phyloP scores from a whole-genome alignment of 1,140 invertebrate genomes.

The Papilio polyxenes region DNA sequence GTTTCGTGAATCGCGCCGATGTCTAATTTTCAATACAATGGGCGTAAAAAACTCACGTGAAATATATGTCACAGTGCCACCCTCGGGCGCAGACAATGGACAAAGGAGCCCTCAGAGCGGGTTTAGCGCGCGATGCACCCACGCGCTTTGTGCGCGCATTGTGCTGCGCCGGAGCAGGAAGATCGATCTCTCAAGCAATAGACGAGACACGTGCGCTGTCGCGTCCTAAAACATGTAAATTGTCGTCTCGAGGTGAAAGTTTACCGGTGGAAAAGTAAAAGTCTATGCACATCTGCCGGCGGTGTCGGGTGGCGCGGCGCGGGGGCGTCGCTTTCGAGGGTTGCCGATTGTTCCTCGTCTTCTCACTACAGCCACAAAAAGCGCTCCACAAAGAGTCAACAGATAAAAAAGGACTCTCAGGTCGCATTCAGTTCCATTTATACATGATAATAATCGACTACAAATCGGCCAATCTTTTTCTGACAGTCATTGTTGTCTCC shows the following conservation, averaged over 20 bases:
- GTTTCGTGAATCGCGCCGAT: constrained; percentile 72
- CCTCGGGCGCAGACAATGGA: constrained; percentile 76
- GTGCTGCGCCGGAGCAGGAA: constrained; percentile 67
- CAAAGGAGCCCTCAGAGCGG: constrained; percentile 66
- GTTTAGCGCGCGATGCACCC: constrained; percentile 72
- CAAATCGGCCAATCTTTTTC: constrained; percentile 75
- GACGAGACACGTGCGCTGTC: constrained; percentile 61
- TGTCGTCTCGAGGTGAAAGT: constrained; percentile 76
- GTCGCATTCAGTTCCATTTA: constrained; percentile 62
- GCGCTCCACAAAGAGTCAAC: constrained; percentile 61
- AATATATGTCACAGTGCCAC: constrained; percentile 80
- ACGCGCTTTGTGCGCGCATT: constrained; percentile 66
- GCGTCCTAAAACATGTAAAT: constrained; percentile 69
- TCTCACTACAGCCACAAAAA: constrained; percentile 50
- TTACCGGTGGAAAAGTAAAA: constrained; percentile 76
- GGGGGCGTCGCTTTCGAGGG: constrained; percentile 53
- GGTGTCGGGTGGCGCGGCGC: constrained; percentile 60
- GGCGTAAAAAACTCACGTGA: constrained; percentile 75
- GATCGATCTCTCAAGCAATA: constrained; percentile 59
- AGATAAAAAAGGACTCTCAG: constrained; percentile 64
- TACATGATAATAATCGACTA: constrained; percentile 64
- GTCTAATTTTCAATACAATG: constrained; percentile 80
- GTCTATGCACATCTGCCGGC: constrained; percentile 66
- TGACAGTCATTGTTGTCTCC: constrained; percentile 57
- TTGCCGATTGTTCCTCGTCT: constrained; percentile 62